Conservation (phyloP, 2,113 vertebrate genomes). For the Oreotrochilus melanogaster region DNA sequence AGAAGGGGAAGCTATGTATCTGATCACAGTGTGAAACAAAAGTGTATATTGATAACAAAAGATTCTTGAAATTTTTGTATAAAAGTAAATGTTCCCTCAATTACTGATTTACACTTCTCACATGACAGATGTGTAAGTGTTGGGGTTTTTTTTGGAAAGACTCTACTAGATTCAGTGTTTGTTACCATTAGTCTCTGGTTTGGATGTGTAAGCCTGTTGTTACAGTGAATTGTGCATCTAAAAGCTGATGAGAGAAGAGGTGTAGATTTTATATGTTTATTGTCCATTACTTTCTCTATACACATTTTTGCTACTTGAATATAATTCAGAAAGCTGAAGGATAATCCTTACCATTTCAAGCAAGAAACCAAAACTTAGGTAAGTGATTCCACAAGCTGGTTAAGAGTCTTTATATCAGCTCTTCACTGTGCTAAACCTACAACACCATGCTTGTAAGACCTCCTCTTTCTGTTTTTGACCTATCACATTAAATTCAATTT, state of each 20-base stretch:
- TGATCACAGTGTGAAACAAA: constrained; percentile 16
- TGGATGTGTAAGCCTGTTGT: background rate
- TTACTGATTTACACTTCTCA: background rate
- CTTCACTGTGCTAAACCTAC: constrained; percentile 34
- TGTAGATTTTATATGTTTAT: background rate
- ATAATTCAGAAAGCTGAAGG: constrained; percentile 32
- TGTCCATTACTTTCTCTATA: background rate
- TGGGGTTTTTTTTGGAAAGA: background rate
- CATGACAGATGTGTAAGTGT: background rate
- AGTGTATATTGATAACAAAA: constrained; percentile 27
- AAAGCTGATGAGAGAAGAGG: constrained; percentile 43
- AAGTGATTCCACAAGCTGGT: constrained; percentile 73
- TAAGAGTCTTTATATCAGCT: constrained; percentile 26
- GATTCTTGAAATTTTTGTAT: background rate
- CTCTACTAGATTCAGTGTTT: background rate
- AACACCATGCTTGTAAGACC: constrained; percentile 44
- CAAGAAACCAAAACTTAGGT: constrained; percentile 29
- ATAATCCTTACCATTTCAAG: background rate
- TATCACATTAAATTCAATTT: constrained; percentile 48
- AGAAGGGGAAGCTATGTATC: background rate
- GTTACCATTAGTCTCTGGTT: background rate
- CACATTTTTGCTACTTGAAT: background rate
- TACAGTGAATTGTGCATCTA: background rate
- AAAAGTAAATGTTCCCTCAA: constrained; percentile 40
- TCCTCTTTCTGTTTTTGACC: constrained; percentile 45